These are phyloP conservation scores for Melanchra persicariae DNA, from an alignment of 2,888 invertebrate genomes.

Conservation along the genomic window DNA sequence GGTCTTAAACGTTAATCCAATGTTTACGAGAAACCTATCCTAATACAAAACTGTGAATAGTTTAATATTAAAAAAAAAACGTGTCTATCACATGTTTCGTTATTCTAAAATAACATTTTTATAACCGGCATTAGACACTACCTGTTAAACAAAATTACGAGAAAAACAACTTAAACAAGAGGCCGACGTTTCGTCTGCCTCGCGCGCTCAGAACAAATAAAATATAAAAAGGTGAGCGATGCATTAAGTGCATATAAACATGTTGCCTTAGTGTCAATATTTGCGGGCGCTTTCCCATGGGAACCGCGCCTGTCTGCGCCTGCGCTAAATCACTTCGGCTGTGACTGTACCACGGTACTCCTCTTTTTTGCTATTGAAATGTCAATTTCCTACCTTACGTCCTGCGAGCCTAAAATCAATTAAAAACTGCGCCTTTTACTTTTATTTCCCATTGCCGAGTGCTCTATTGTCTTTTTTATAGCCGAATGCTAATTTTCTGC, in stretches of 20 bases:
- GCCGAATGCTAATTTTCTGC: constrained; percentile 23
- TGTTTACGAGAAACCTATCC: constrained; percentile 29
- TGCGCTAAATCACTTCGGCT: constrained; percentile 86
- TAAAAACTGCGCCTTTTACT: constrained; percentile 71
- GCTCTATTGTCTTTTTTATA: constrained; percentile 37
- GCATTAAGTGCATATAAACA: constrained; percentile 91
- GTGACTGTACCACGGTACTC: constrained; percentile 73
- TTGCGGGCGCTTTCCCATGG: constrained; percentile 89
- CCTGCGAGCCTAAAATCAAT: constrained; percentile 76
- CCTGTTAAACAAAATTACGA: constrained; percentile 88
- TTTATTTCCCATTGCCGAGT: constrained; percentile 53
- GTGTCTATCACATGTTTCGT: constrained; percentile 61
- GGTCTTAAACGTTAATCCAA: neutral
- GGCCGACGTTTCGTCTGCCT: constrained; percentile 88
- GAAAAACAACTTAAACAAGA: constrained; percentile 86
- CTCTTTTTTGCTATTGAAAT: constrained; percentile 89
- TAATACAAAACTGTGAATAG: constrained; percentile 29
- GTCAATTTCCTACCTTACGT: constrained; percentile 81
- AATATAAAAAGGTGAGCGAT: constrained; percentile 89
- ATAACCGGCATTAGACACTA: constrained; percentile 83
- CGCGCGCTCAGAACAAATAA: constrained; percentile 87
- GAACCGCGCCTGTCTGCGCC: constrained; percentile 78
- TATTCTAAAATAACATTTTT: constrained; percentile 77
- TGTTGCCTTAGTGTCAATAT: constrained; percentile 90
- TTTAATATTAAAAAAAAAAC: constrained; percentile 51